phyloP scores from a whole-genome alignment of 2,888 invertebrate genomes.

The Zootermopsis nevadensis region DNA sequence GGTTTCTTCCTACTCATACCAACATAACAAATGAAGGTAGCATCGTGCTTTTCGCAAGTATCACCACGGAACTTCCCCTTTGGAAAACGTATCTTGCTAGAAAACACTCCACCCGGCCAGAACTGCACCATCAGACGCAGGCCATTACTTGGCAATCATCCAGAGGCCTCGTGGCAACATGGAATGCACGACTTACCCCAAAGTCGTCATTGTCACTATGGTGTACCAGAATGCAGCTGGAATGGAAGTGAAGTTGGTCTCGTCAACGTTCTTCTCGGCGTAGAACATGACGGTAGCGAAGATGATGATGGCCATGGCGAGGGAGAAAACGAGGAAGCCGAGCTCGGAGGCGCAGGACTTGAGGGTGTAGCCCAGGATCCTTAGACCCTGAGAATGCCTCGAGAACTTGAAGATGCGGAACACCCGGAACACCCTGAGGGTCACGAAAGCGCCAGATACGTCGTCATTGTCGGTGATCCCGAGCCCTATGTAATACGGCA shows the following conservation, averaged over 20 bases:
- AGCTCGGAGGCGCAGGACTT: conserved; percentile 99
- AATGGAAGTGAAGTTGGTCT: conserved; percentile 98
- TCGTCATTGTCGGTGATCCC: conserved; percentile 98
- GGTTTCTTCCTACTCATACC: no score
- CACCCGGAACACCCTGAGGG: conserved; percentile 97
- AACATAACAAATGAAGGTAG: no score
- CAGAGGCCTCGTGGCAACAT: not conserved
- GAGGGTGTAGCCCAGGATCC: conserved; percentile 98
- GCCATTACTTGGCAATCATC: no score
- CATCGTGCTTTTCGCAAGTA: no score
- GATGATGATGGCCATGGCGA: conserved; percentile 99
- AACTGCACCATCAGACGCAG: no score
- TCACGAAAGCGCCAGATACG: conserved; percentile 99
- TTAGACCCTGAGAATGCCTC: conserved; percentile 97
- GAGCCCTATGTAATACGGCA: conserved; percentile 98
- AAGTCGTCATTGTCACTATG: conserved; percentile 99
- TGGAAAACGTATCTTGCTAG: no score
- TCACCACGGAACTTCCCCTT: no score
- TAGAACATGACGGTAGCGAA: conserved; percentile 99
- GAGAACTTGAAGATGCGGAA: conserved; percentile 99
- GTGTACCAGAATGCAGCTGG: conserved; percentile 99
- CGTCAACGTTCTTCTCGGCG: conserved; percentile 98
- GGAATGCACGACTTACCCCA: conserved; percentile 82
- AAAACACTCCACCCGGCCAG: no score
- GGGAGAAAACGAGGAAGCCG: conserved; percentile 98